Base-by-base conservation (phyloP, 2,797 vertebrate species). In the Hippocampus kuda region DNA sequence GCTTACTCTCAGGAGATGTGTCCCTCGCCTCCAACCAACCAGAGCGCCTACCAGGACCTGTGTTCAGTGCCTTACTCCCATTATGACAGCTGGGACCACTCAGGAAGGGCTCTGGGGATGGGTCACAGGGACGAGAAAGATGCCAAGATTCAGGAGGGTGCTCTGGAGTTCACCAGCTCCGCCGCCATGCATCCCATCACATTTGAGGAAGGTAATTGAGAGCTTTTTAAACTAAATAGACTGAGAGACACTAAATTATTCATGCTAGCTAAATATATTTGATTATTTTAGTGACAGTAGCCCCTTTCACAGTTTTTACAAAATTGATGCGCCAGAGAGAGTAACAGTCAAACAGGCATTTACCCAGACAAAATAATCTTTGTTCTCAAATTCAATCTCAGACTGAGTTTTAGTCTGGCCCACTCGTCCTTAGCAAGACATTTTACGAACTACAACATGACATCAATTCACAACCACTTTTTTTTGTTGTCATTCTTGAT, bases 141-240 rank as follows among this genome's bases (percentile, higher is more conserved):
- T 8, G 72, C 73, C 64, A 90, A 91, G 78, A 78, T 85, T 70
- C 89, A 88, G 73, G 90, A 90, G 57, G 85, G 81, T 38, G 79
- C 85, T 20, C 71, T 89, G 77, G 88, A 89, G 71, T 92, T 90
- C 63, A 88, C 80, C 86, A 91, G 88, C 91, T 90, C 88, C 72
- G 83, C 82, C 75, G 88, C 92, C 20, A 93, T 95, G 88, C 93
- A 95, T 77, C 93, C 93, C 76, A 94, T 97, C 77, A 97, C 95
- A 49, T 88, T 97, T 88, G 95, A 97, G 83, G 95, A 97, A 92
- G 95, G 95, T 95, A 80, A 79, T 88, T 38, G n/a, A 8, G 5
- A 15, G 11, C 3, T 12, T 10, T n/a, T 46, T 12, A 38, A 38
- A 22, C 13, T 1, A 51, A 51, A 51, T 51, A 18, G 18, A 51